Evolutionary conservation across 2,797 vertebrate species (phyloP).

Genomic region (Poeciliopsis gracilis): DNA sequence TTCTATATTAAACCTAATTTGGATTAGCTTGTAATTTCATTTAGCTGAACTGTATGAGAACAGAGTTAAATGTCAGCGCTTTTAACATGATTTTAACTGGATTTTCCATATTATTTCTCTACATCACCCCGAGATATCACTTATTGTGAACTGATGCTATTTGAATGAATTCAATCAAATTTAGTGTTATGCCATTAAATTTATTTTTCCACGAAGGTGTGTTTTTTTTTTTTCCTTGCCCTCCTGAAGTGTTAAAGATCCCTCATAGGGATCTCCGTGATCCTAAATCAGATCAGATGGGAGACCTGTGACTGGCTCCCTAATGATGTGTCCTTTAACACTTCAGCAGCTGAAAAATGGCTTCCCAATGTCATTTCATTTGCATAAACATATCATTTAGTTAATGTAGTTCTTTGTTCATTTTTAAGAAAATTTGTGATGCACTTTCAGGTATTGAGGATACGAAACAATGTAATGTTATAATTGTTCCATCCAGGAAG

Average conservation of each 20-base stretch:
- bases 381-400: background rate
- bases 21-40: background rate
- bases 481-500: background rate
- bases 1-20: background rate
- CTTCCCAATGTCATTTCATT: background rate
- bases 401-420: background rate
- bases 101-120: background rate
- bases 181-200: background rate
- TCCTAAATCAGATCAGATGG: background rate
- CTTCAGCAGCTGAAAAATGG: background rate
- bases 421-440: background rate
- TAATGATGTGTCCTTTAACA: background rate
- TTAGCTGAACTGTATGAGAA: background rate
- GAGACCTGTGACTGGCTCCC: background rate
- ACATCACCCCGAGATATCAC: background rate
- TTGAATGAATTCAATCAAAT: background rate
- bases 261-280: background rate
- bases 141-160: conserved; percentile 3
- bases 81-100: conserved; percentile 6
- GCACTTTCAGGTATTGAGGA: background rate
- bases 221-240: background rate
- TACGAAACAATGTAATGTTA: background rate
- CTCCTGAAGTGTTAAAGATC: background rate
- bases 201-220: background rate
- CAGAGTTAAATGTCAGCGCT: background rate